phyloP scores from a whole-genome alignment of 2,113 vertebrate genomes.

The Mobula birostris region DNA sequence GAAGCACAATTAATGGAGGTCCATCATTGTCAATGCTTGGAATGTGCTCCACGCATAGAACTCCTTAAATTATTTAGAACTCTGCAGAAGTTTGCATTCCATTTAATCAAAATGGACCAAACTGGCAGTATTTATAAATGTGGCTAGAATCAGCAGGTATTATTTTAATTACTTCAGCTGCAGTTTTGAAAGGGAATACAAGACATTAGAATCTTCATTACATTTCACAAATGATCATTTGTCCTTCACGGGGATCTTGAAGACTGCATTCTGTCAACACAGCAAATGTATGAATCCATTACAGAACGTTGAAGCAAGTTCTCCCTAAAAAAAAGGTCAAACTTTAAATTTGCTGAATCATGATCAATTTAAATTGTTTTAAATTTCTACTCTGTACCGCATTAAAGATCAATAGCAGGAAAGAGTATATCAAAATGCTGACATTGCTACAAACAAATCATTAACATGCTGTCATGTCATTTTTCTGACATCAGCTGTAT shows the following conservation, averaged over 20 bases:
- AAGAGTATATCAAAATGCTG: slow-evolving; percentile 13
- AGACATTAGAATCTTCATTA: neutral
- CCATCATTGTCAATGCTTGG: neutral
- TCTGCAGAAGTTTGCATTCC: neutral
- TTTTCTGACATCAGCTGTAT: neutral
- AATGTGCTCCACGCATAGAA: neutral
- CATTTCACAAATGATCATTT: neutral
- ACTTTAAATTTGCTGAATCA: slow-evolving; percentile 5
- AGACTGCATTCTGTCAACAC: slow-evolving; percentile 15
- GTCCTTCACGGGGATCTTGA: neutral
- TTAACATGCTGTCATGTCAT: neutral
- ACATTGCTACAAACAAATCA: slow-evolving; percentile 12
- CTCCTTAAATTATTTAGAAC: neutral
- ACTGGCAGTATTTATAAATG: slow-evolving; percentile 17
- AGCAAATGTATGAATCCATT: slow-evolving; percentile 16
- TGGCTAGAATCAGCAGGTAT: neutral
- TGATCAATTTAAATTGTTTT: slow-evolving; percentile 33
- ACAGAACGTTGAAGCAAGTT: neutral
- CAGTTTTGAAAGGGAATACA: slow-evolving; percentile 6
- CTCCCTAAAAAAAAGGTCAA: neutral
- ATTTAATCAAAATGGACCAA: slow-evolving; percentile 15
- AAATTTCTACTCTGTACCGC: slow-evolving; percentile 8
- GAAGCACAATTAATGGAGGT: neutral
- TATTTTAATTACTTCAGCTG: slow-evolving; percentile 23
- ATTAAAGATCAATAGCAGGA: slow-evolving; percentile 33